Evolutionary conservation across 2,888 invertebrate genomes (phyloP).

Genomic region (Deroplatys truncata): DNA sequence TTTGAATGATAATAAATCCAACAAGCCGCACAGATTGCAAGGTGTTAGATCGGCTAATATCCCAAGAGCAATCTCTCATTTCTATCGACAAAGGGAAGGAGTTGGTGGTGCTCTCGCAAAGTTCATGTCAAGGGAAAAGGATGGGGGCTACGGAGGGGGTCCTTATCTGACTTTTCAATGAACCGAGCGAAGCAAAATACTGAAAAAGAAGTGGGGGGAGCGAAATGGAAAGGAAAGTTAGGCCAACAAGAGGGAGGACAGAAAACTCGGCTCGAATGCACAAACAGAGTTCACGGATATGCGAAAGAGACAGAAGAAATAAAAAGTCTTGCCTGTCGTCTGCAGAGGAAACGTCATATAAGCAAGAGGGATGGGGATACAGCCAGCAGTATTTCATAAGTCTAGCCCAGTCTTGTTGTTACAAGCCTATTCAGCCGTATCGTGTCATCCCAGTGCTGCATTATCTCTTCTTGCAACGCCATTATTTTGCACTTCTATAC

Average conservation of each 20-base stretch:
- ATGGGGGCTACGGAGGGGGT: background rate
- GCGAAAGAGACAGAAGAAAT: background rate
- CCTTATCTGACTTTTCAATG: slow-evolving; percentile 2
- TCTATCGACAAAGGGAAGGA: background rate
- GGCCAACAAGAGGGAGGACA: background rate
- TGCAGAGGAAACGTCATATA: background rate
- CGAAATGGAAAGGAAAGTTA: background rate
- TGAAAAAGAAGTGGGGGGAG: background rate
- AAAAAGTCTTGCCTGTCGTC: background rate
- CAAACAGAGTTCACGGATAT: background rate
- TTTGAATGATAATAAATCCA: background rate
- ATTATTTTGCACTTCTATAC: background rate
- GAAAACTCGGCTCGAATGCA: background rate
- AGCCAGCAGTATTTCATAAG: background rate
- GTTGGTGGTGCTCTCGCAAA: background rate
- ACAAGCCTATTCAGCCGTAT: background rate
- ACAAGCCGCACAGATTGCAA: background rate
- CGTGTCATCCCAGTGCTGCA: background rate
- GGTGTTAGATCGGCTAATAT: background rate
- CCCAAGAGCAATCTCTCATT: background rate
- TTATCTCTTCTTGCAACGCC: background rate
- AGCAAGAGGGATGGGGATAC: background rate
- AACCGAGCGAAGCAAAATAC: background rate
- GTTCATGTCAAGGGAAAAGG: background rate
- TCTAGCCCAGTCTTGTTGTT: background rate